Evolutionary conservation across 2,888 invertebrate genomes (phyloP), one percentile per base, ranked within the genome.

Genomic region (Ischnus inquisitorius): DNA sequence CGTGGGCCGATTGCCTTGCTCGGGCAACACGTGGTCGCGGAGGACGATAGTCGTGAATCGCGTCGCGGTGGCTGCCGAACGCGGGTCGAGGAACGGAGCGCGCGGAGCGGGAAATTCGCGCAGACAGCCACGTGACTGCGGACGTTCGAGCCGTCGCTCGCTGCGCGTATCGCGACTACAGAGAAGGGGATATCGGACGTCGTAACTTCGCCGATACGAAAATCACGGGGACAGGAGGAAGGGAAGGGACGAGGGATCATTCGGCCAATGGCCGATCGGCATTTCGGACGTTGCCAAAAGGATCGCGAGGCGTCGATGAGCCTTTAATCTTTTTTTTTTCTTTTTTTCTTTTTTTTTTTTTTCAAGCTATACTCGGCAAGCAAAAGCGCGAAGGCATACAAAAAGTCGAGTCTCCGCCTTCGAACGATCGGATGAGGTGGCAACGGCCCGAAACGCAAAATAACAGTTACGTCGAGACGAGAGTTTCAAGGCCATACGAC

Each of bases 11-110:
- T 43, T 48, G 48, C 54, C 79, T 25, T 79, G 68, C 67, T 64
- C 79, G 79, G 85, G 81, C 84, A 87, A 83, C 87, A 87, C 87
- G 87, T 87, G 87, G 87, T 85, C 81, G 84, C 46, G 60, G 82
- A 54, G 64, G 78, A 83, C 79, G 78, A 64, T 54, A 39, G 76
- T 57, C 71, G 71, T 22, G 64, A 74, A 71, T 68, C 46, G 43
- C 46, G 43, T 54, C 46, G 65, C n/a, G 77, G 62, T 12, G 48
- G 62, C 87, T 28, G 62, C 43, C 6, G 68, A 39, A 68, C 14
- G 71, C 68, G 68, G 22, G 67, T 12, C 48, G 65, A 57, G 28
- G 72, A 39, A 43, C 28, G 60, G 34, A 16, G 51, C 14, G 43
- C 19, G 51, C 46, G 43, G 25, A 60, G 43, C 8, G 39, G 54